Evolutionary conservation across 2,888 invertebrate genomes (phyloP).

Genomic region (Eremobia ochroleuca): DNA sequence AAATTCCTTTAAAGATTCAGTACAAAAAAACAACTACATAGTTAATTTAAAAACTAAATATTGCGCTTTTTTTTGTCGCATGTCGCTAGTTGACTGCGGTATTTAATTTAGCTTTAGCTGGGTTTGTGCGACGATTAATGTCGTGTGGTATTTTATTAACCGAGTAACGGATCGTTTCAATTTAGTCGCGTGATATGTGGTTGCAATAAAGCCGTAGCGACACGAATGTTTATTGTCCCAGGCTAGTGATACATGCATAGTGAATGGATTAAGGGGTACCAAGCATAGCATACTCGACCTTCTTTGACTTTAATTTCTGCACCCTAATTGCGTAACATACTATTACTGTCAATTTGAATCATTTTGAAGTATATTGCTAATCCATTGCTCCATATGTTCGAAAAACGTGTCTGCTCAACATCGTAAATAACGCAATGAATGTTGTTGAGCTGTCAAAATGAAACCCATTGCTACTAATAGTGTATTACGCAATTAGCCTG

Average conservation of each 20-base stretch:
- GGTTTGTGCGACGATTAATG: constrained; percentile 55
- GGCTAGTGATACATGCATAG: background rate
- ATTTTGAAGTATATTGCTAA: too few species aligned
- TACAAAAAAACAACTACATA: background rate
- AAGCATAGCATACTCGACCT: too few species aligned
- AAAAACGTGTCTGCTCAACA: too few species aligned
- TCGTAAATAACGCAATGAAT: too few species aligned
- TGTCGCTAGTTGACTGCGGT: constrained; percentile 14
- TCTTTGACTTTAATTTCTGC: too few species aligned
- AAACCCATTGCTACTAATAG: too few species aligned
- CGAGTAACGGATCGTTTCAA: constrained; percentile 60
- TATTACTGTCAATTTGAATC: too few species aligned
- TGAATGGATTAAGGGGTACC: background rate
- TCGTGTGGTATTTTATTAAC: constrained; percentile 52
- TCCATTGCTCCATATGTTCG: too few species aligned
- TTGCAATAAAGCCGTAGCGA: constrained; percentile 39
- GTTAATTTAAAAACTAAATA: background rate
- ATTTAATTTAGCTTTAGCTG: constrained; percentile 56
- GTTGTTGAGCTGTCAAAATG: too few species aligned
- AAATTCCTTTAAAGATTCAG: background rate
- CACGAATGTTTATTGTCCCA: background rate
- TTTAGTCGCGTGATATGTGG: constrained; percentile 60
- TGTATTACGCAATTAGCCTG: too few species aligned
- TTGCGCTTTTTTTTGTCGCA: constrained; percentile 45
- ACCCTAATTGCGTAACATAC: too few species aligned